Conservation (phyloP, 2,797 vertebrate species). For the Trachops cirrhosus region DNA sequence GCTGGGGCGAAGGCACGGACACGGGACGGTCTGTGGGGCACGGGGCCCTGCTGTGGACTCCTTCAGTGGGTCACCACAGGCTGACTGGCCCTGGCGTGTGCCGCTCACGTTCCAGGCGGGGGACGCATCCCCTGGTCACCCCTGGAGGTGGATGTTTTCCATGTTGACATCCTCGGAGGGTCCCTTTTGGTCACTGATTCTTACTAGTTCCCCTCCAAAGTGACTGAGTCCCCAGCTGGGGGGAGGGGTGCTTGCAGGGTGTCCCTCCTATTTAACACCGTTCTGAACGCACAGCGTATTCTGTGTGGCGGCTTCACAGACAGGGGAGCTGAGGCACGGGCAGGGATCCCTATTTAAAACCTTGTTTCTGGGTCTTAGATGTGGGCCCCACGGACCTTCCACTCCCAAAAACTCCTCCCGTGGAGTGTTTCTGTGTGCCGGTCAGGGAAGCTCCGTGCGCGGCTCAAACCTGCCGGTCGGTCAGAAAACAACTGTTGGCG, state of each 20-base stretch:
- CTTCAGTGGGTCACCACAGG: too few relatives aligned
- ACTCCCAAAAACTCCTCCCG: not conserved
- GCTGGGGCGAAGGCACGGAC: too few relatives aligned
- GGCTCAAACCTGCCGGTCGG: not conserved
- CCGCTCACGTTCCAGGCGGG: not conserved
- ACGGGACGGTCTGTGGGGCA: fast-evolving
- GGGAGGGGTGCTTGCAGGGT: too few relatives aligned
- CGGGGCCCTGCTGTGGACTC: not conserved
- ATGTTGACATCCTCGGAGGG: not conserved
- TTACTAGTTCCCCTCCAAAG: not conserved
- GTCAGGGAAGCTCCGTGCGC: not conserved
- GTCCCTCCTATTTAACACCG: not conserved
- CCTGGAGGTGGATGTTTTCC: not conserved
- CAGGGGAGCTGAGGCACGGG: not conserved
- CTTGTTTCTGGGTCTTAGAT: not conserved
- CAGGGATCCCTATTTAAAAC: not conserved
- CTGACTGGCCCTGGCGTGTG: not conserved
- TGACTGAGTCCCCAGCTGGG: not conserved
- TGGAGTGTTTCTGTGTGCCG: not conserved
- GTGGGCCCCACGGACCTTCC: not conserved
- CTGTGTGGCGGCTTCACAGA: not conserved
- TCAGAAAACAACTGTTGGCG: not conserved
- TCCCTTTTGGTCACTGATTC: not conserved
- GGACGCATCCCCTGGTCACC: not conserved
- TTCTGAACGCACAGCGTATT: not conserved